Conservation (phyloP, 2,113 vertebrate genomes). For the Takifugu bimaculatus region DNA sequence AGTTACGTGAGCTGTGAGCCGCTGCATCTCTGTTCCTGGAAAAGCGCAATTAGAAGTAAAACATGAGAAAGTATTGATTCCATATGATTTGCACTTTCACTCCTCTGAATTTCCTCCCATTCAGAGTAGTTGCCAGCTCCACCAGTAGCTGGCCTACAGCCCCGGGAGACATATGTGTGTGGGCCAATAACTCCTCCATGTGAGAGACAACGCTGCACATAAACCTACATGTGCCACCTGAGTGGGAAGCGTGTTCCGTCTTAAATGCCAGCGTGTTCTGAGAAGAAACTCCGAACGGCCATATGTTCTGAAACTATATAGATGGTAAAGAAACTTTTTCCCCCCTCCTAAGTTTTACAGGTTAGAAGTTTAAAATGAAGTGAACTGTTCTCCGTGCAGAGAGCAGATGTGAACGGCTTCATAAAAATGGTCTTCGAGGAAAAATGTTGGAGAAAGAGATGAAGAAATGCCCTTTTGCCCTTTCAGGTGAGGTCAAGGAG, state of each 20-base stretch:
- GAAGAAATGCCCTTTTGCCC: not conserved
- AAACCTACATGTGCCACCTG: constrained; percentile 8
- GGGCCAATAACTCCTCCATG: constrained; percentile 2
- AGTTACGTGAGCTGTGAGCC: constrained; percentile 28
- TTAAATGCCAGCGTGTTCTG: constrained; percentile 3
- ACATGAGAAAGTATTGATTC: constrained; percentile 83
- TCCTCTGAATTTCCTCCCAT: not conserved
- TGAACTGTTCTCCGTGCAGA: constrained; percentile 4
- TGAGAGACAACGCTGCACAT: constrained; percentile 7
- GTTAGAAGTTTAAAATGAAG: constrained; percentile 1
- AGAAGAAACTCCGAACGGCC: constrained; percentile 15
- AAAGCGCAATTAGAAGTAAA: constrained; percentile 85
- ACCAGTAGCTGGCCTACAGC: not conserved
- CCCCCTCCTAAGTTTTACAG: not conserved
- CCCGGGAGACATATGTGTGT: constrained; percentile 7
- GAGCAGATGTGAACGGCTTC: constrained; percentile 33
- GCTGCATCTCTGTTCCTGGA: constrained; percentile 79
- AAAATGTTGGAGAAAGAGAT: not conserved
- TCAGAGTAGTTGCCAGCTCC: constrained; percentile 1
- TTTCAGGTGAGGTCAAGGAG: not conserved
- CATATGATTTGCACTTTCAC: constrained; percentile 2
- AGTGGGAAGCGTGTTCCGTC: constrained; percentile 33
- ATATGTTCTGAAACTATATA: constrained; percentile 31
- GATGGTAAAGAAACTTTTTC: not conserved
- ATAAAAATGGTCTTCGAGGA: not conserved